Base-by-base conservation (phyloP, 2,888 invertebrate genomes). In the Alentia gelatinosa region DNA sequence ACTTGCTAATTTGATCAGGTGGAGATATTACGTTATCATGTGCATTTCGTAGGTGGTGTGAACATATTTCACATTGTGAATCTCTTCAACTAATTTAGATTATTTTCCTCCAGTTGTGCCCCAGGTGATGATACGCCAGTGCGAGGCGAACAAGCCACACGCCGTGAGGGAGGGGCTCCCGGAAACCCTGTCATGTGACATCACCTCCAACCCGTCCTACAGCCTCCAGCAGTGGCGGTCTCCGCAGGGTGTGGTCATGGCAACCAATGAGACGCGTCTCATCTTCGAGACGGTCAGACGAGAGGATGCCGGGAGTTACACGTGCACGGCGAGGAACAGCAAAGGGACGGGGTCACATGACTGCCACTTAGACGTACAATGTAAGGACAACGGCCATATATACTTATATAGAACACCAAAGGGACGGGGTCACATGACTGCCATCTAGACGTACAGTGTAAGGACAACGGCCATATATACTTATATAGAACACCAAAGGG, bases 321-420 rank as follows among this genome's bases (percentile, higher is more conserved):
- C 7, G 35, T 84, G 84, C 56, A 26, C 26, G 15, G 90, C 90
- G 19, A 23, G 7, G 33, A 90, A 86, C 39, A 9, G 15, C 23
- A 35, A 37, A 23, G 90, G 86, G 5, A 35, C 37, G 37, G 90
- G 63, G 7, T 12, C 30, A n/a, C n/a, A 35, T 5, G 0, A 23
- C 30, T 90, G 90, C 37, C 37, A 35, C 19, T 9, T 90, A n/a
- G 86, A 90, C 26, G 86, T 90, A 9, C 90, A 84, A 33, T 86
- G 90, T 90, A 39, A 86, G 86, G 26, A 63, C 5, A 9, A 23
- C 15, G 7, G 7, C n/a, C n/a, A n/a, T n/a, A n/a, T n/a, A n/a
- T n/a, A n/a, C n/a, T n/a, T n/a, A n/a, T n/a, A n/a, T n/a, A n/a
- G n/a, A n/a, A n/a, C n/a, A n/a, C n/a, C n/a, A n/a, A n/a, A n/a